A percentile compares a stretch with the other conserved stretches of the same genome.
Evolutionary conservation across 2,113 vertebrate species (phyloP).

Genomic region (Chaetodon auriga): DNA sequence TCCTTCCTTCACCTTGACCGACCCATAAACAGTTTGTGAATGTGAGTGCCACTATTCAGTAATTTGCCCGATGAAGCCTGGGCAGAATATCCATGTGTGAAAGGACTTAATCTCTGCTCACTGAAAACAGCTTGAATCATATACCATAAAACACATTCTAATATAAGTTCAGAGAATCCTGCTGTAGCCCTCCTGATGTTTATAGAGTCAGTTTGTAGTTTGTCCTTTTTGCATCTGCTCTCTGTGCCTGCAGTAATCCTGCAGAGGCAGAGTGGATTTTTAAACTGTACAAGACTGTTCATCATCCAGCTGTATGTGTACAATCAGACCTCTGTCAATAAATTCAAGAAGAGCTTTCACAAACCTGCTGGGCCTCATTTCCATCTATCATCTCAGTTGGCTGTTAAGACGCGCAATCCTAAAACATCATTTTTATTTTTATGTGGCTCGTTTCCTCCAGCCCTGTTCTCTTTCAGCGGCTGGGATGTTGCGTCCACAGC

Average conservation of each 20-base stretch:
- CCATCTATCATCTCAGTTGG: slow-evolving; percentile 31
- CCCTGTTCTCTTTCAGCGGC: background rate
- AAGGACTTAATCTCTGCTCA: background rate
- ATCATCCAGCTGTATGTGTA: background rate
- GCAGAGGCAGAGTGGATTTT: background rate
- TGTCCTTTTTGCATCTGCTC: background rate
- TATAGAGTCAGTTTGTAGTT: background rate
- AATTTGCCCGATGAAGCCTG: too few relatives aligned
- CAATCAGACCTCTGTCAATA: slow-evolving; percentile 25
- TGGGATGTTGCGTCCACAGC: background rate
- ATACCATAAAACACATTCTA: background rate
- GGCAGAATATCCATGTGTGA: too few relatives aligned
- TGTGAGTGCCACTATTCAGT: too few relatives aligned
- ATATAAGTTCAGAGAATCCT: background rate
- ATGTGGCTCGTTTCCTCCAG: background rate
- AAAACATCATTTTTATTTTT: slow-evolving; percentile 19
- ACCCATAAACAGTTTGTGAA: background rate
- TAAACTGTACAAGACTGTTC: background rate
- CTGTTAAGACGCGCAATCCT: slow-evolving; percentile 4
- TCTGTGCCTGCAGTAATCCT: background rate
- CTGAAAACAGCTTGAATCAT: background rate
- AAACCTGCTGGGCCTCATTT: background rate
- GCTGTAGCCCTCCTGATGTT: background rate
- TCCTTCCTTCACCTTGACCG: background rate
- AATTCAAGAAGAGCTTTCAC: slow-evolving; percentile 22